Base-by-base conservation (phyloP, 2,113 vertebrate genomes). In the Sialia sialis region DNA sequence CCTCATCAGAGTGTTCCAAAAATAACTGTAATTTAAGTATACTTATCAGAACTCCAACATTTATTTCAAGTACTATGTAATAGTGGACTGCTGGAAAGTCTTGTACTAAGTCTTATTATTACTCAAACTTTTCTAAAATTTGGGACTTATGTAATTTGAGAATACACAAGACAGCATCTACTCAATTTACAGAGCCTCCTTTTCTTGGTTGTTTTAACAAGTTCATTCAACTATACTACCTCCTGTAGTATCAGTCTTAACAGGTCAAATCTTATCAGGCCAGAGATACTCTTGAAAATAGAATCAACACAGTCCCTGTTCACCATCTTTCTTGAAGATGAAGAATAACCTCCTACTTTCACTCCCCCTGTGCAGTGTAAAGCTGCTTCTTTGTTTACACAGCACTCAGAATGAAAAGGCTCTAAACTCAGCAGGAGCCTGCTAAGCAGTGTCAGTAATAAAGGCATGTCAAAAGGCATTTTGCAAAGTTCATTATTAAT, bases 1-100 rank as follows among this genome's bases (percentile, higher is more conserved):
- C 34, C 34, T 92, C 79, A 89, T 52, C 48, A 58, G 66, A 87
- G 20, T 79, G 44, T 79, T 92, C 90, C 80, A 96, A 88, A 90
- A 89, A 92, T 84, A 97, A 84, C 84, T 84, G 15, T 36, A 93
- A 89, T 86, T 43, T 66, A 95, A 84, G 92, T 74, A 43, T 43
- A 83, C 49, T 95, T 87, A 94, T 59, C 75, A 90, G 76, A 85
- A 84, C 13, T 87, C 36, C 69, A 94, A 86, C 34, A 12, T 92
- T 93, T 88, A 81, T 91, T 93, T 92, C 69, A 84, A 90, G 56
- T 84, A 68, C 87, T 59, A 27, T 38, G 67, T 55, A 92, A 92
- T 3, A 74, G 43, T 14, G 32, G 56, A 44, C 76, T 76, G 20
- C 23, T 88, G 68, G 77, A 79, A 94, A 76, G 32, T 41, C 23